Percentiles rank a stretch among this genome's conserved stretches.
These are phyloP conservation scores for Teleogryllus occipitalis DNA, from an alignment of 1,140 invertebrate species.

Conservation along the genomic window DNA sequence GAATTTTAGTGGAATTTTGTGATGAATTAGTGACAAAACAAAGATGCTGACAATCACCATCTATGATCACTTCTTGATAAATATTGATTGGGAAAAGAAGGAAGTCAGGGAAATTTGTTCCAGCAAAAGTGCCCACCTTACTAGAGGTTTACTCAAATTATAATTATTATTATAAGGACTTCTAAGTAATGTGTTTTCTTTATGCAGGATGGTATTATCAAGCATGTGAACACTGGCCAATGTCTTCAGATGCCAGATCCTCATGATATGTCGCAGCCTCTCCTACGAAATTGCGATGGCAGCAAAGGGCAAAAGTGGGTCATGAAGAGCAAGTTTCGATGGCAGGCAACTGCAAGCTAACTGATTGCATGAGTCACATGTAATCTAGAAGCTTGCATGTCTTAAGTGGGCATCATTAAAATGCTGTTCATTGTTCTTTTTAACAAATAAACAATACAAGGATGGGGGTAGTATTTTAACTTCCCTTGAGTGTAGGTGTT, in stretches of 20 bases:
- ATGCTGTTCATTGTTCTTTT: not conserved
- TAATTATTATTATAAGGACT: no score
- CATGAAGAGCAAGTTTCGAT: conserved; percentile 91
- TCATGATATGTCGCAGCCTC: conserved; percentile 54
- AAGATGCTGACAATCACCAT: no score
- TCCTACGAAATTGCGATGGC: conserved; percentile 67
- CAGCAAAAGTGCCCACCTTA: no score
- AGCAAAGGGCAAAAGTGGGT: conserved; percentile 80
- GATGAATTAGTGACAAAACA: no score
- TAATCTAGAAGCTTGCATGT: not conserved
- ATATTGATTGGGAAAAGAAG: no score
- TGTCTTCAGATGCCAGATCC: conserved; percentile 73
- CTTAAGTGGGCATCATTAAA: not conserved
- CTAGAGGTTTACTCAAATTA: no score
- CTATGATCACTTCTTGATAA: no score
- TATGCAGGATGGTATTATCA: conserved; percentile 71
- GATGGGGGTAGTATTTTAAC: not conserved
- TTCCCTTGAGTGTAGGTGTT: not conserved
- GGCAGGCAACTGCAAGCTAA: conserved; percentile 56
- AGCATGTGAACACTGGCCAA: conserved; percentile 84
- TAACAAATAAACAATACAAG: not conserved
- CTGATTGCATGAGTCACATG: not conserved
- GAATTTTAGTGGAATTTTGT: no score
- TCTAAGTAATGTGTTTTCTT: no score
- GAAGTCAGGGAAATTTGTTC: no score